Evolutionary conservation across 2,797 vertebrate species (phyloP), one percentile per base, ranked within the genome.

Genomic region (Scleropages formosus): DNA sequence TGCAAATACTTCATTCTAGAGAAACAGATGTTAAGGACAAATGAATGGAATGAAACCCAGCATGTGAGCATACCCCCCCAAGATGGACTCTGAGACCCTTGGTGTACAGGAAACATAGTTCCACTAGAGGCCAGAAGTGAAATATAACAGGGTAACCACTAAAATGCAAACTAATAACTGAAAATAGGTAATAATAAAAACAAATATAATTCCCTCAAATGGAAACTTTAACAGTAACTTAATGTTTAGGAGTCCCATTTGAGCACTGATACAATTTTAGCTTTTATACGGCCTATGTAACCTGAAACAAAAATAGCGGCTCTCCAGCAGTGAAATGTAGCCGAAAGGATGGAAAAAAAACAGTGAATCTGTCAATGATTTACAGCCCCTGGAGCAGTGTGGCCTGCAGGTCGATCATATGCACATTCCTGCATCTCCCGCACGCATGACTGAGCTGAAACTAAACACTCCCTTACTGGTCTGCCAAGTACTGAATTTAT

Each of bases 281-380:
- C 69, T 56, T 59, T 72, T 31, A 39, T 49, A 49, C 31, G 53
- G 26, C 51, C 51, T 39, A 8, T 12, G 3, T 20, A 39, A 39
- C 11, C 13, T 12, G 69, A 49, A 76, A 76, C 27, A 77, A 72
- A 77, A 11, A 22, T 0, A 20, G 22, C 9, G 27, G 69, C 53
- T 53, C 65, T 71, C 31, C 75, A 63, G 75, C 68, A 49, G 73
- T 62, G 20, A 73, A 77, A 72, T 24, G 39, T 71, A 59, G 69
- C 74, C 51, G 46, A 62, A 60, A 31, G 66, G 78, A 78, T 65
- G 70, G 76, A 65, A 51, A 24, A 12, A 67, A 64, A 71, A 15
- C 68, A n/a, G 27, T 65, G 47, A 15, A 59, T 71, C 58, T 65
- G 70, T 66, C 59, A 69, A 75, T 78, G 79, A 77, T 78, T 73